Conservation (phyloP, 2,113 vertebrate genomes). For the Pomatorhinus ruficollis region DNA sequence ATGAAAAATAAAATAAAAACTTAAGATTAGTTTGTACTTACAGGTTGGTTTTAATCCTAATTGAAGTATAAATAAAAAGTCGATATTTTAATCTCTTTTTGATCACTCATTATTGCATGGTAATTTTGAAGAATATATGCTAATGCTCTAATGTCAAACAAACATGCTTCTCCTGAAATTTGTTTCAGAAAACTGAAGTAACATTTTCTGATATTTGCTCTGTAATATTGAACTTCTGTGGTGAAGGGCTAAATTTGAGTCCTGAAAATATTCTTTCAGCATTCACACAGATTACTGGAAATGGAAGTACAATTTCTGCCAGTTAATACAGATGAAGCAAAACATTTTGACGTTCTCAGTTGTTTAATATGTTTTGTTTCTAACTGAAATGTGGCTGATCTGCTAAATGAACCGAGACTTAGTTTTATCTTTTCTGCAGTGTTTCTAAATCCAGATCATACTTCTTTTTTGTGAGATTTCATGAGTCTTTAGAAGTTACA, state of each 20-base stretch:
- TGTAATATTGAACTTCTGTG: neutral
- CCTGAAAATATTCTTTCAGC: constrained; percentile 37
- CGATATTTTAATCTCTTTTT: neutral
- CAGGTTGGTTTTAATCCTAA: neutral
- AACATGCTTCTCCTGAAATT: neutral
- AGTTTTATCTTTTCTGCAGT: neutral
- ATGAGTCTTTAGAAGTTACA: neutral
- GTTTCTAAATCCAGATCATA: neutral
- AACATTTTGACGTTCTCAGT: constrained; percentile 14
- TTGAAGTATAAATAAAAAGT: neutral
- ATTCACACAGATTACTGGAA: constrained; percentile 29
- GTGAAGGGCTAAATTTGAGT: neutral
- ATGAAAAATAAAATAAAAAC: neutral
- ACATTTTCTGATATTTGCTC: neutral
- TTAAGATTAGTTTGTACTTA: neutral
- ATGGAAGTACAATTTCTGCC: neutral
- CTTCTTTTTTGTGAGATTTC: neutral
- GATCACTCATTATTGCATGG: neutral
- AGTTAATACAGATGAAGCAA: constrained; percentile 31
- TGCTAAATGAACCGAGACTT: neutral
- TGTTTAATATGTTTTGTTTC: constrained; percentile 9
- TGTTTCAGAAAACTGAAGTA: neutral
- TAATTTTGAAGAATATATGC: neutral
- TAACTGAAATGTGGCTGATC: constrained; percentile 20
- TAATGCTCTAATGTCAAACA: neutral